Percentiles rank a stretch among this genome's conserved stretches.
Evolutionary conservation across 2,797 vertebrate species (phyloP).

Genomic region (Synaphobranchus kaupii): DNA sequence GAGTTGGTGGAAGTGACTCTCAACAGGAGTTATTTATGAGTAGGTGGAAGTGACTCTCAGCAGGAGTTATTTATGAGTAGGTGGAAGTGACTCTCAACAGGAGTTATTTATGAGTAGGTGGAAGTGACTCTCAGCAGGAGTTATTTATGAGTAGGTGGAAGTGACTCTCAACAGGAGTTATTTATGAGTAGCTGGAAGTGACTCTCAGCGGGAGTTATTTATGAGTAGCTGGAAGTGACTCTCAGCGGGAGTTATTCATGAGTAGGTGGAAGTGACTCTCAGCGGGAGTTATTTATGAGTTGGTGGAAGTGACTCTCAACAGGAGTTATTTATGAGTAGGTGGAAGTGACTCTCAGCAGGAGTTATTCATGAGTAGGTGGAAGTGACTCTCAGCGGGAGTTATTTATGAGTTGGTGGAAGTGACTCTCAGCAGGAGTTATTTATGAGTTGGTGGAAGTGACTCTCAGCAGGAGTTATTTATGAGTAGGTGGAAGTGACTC

Average conservation of each 20-base stretch:
- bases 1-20: neutral
- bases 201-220: slow-evolving; percentile 5
- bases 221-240: neutral
- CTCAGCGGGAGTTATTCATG: neutral
- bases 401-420: slow-evolving; percentile 1
- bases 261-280: neutral
- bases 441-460: neutral
- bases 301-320: neutral
- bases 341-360: neutral
- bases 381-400: neutral
- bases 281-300: neutral
- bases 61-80: neutral
- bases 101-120: neutral
- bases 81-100: neutral
- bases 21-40: neutral
- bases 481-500: neutral
- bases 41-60: neutral
- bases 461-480: slow-evolving; percentile 4
- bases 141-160: neutral
- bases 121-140: slow-evolving; percentile 4
- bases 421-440: neutral
- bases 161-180: neutral
- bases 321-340: neutral
- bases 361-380: neutral
- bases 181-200: neutral